Percentiles rank a stretch among this genome's conserved stretches.
Conservation (phyloP, 1,140 invertebrate genomes). For the Palaemon carinicauda region DNA sequence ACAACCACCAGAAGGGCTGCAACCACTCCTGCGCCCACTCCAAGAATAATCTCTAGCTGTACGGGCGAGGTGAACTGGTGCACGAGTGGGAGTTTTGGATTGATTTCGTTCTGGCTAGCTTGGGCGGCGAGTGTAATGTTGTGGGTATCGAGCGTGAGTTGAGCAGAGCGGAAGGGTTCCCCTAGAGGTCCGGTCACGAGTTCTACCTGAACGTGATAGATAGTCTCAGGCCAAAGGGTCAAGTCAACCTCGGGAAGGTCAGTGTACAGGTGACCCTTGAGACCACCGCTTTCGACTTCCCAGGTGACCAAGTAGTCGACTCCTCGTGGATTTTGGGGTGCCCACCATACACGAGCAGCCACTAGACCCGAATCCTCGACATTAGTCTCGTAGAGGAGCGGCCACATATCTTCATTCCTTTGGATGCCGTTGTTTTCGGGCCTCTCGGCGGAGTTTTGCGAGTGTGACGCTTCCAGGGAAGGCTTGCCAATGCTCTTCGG, state of each 20-base stretch:
- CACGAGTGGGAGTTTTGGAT: constrained; percentile 43
- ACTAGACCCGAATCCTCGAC: constrained; percentile 52
- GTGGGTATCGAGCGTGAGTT: constrained; percentile 59
- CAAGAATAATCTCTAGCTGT: constrained; percentile 23
- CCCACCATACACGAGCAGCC: constrained; percentile 61
- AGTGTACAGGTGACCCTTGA: constrained; percentile 84
- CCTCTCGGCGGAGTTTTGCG: neutral
- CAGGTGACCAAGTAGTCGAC: constrained; percentile 79
- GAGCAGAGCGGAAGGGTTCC: constrained; percentile 45
- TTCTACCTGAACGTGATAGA: constrained; percentile 78
- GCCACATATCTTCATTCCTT: constrained; percentile 13
- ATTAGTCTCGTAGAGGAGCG: constrained; percentile 20
- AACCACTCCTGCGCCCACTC: constrained; percentile 19
- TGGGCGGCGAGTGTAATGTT: constrained; percentile 51
- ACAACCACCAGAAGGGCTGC: constrained; percentile 30
- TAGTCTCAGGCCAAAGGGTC: constrained; percentile 80
- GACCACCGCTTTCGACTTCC: constrained; percentile 81
- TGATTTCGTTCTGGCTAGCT: constrained; percentile 25
- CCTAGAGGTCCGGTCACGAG: constrained; percentile 59
- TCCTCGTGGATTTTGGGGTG: constrained; percentile 58
- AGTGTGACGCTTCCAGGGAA: neutral
- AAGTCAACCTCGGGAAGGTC: constrained; percentile 79
- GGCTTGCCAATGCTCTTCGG: constrained; percentile 12
- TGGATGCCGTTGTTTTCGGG: constrained; percentile 34
- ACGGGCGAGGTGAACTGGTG: constrained; percentile 27